phyloP scores from a whole-genome alignment of 2,797 vertebrate genomes.

The Malacoctenus gilli region DNA sequence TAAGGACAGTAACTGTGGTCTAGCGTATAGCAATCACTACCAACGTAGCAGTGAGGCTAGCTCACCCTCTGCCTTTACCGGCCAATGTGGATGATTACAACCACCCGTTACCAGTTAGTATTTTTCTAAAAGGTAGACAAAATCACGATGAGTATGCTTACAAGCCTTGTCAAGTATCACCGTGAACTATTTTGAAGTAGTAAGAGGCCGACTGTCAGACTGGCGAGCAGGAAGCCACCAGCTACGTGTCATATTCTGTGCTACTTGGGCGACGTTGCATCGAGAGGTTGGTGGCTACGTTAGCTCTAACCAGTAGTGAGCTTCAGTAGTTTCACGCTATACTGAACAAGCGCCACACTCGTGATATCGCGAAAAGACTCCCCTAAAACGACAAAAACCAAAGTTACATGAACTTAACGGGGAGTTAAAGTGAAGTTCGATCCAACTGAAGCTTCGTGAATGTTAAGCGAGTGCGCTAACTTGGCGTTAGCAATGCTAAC shows the following conservation, averaged over 20 bases:
- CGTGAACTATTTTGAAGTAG: neutral
- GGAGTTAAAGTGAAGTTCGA: neutral
- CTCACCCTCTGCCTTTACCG: too few species aligned
- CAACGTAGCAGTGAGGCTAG: too few species aligned
- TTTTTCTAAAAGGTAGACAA: too few species aligned
- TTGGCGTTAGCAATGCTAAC: slow-evolving; percentile 58
- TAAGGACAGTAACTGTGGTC: too few species aligned
- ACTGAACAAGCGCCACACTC: neutral
- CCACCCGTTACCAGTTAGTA: too few species aligned
- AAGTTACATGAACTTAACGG: neutral
- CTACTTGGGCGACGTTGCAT: slow-evolving; percentile 67
- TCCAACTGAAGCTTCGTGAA: neutral
- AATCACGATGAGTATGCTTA: too few species aligned
- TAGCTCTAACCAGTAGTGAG: slow-evolving; percentile 46
- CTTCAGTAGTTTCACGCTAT: neutral
- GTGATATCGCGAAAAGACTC: accelerated
- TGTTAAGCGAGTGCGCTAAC: too few species aligned
- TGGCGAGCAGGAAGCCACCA: slow-evolving; percentile 62
- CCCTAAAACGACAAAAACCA: accelerated
- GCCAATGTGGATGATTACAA: too few species aligned
- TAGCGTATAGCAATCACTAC: too few species aligned
- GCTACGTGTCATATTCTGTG: slow-evolving; percentile 78
- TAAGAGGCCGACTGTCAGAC: slow-evolving; percentile 47
- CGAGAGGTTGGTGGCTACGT: slow-evolving; percentile 21
- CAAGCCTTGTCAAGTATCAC: too few species aligned